phyloP scores from a whole-genome alignment of 2,113 vertebrate species.

The Electrona antarctica region DNA sequence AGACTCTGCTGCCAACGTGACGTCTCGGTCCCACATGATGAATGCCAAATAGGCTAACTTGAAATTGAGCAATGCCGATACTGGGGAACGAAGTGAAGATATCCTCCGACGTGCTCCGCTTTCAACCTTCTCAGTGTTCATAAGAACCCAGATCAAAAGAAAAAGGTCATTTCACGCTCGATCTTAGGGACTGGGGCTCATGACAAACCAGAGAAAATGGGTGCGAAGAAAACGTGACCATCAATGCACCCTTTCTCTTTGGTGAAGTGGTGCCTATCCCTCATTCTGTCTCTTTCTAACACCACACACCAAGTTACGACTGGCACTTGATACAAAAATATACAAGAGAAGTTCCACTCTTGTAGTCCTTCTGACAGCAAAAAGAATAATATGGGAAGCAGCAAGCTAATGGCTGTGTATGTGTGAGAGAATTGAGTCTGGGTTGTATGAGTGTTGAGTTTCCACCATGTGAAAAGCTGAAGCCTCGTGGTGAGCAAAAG shows the following conservation, averaged over 20 bases:
- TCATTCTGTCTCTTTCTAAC: neutral
- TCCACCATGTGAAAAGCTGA: constrained; percentile 54
- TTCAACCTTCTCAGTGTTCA: constrained; percentile 21
- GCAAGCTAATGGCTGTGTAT: constrained; percentile 16
- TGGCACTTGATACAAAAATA: constrained; percentile 18
- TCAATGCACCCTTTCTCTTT: neutral
- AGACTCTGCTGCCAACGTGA: constrained; percentile 52
- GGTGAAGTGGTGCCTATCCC: constrained; percentile 1
- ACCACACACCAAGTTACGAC: constrained; percentile 10
- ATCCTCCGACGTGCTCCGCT: constrained; percentile 17
- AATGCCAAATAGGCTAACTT: constrained; percentile 55
- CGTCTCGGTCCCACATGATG: constrained; percentile 52
- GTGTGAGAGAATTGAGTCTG: constrained; percentile 25
- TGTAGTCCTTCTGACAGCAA: constrained; percentile 7
- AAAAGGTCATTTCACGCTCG: neutral
- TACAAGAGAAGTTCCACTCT: constrained; percentile 16
- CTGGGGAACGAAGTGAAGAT: constrained; percentile 43
- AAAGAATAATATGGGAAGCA: neutral
- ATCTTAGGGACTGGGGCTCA: neutral
- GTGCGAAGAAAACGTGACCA: neutral
- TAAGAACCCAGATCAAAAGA: neutral
- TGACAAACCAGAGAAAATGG: constrained; percentile 31
- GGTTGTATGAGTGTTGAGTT: constrained; percentile 43
- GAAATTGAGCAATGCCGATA: constrained; percentile 41
- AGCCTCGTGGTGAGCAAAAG: constrained; percentile 46